Evolutionary conservation across 2,888 invertebrate species (phyloP).

Genomic region (Yponomeuta cagnagella): DNA sequence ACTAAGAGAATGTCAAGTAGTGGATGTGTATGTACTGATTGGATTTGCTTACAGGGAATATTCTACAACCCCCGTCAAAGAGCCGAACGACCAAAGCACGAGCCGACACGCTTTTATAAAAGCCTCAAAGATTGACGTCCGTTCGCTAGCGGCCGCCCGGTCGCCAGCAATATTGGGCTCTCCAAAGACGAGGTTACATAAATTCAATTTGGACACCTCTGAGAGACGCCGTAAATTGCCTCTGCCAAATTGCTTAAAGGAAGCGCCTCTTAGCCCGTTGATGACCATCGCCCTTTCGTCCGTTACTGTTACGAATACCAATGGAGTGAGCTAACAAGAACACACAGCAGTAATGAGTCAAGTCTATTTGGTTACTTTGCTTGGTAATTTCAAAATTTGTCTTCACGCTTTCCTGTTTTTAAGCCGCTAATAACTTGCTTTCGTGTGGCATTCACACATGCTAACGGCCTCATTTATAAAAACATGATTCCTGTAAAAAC

Average conservation of each 20-base stretch:
- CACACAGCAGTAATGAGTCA: not conserved
- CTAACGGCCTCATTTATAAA: too few species aligned
- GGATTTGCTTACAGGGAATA: not conserved
- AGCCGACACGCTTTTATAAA: conserved; percentile 2
- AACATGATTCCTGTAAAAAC: too few species aligned
- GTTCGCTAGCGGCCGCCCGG: conserved; percentile 29
- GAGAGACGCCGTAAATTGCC: conserved; percentile 59
- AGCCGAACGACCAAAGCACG: not conserved
- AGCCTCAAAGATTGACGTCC: conserved; percentile 21
- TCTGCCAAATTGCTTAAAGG: conserved; percentile 41
- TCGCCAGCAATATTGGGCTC: conserved; percentile 36
- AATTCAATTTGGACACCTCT: conserved; percentile 65
- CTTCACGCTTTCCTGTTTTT: too few species aligned
- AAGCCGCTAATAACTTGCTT: too few species aligned
- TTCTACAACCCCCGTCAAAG: conserved; percentile 7
- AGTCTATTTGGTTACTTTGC: not conserved
- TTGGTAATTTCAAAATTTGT: too few species aligned
- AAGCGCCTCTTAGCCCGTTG: conserved; percentile 42
- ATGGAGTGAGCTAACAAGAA: not conserved
- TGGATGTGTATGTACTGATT: too few species aligned
- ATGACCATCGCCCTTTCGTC: conserved; percentile 8
- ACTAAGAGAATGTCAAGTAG: too few species aligned
- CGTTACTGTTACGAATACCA: conserved; percentile 1
- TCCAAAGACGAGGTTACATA: conserved; percentile 52
- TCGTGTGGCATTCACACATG: too few species aligned